phyloP scores from a whole-genome alignment of 2,888 invertebrate species.

The Adela reaumurella region DNA sequence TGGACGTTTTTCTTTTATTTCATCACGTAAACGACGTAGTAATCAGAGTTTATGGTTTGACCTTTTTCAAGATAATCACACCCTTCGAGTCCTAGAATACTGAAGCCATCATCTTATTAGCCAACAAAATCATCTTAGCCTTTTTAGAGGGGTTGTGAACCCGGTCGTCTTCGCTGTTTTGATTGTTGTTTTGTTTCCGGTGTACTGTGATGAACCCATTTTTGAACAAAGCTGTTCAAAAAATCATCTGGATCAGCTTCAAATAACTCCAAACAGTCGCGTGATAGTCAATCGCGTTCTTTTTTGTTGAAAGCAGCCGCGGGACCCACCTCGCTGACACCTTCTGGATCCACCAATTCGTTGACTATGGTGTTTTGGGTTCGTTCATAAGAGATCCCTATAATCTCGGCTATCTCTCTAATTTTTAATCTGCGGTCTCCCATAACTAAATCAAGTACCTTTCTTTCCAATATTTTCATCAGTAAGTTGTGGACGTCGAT shows the following conservation, averaged over 20 bases:
- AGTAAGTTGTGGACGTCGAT: conserved; percentile 8
- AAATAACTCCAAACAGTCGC: not conserved
- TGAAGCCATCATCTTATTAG: conserved; percentile 5
- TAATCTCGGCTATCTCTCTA: conserved; percentile 10
- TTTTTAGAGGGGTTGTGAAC: conserved; percentile 4
- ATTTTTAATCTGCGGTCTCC: conserved; percentile 11
- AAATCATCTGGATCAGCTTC: conserved; percentile 5
- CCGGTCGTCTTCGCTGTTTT: conserved; percentile 7
- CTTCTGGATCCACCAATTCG: conserved; percentile 4
- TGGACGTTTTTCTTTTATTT: conserved; percentile 7
- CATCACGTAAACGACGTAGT: conserved; percentile 1
- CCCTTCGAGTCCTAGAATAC: conserved; percentile 6
- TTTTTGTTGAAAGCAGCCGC: not conserved
- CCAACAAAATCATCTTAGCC: conserved; percentile 5
- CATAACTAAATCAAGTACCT: conserved; percentile 10
- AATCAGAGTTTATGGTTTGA: conserved; percentile 8
- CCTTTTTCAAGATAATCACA: conserved; percentile 6
- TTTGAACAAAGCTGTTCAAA: conserved; percentile 2
- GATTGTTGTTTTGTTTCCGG: conserved; percentile 10
- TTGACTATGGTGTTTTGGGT: conserved; percentile 5
- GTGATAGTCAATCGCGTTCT: not conserved
- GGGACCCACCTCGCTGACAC: too few relatives aligned
- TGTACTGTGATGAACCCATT: conserved; percentile 6
- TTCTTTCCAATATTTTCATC: conserved; percentile 11
- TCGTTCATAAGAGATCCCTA: conserved; percentile 9